Base-by-base conservation (phyloP, 2,113 vertebrate species). In the Dendropsophus ebraccatus region DNA sequence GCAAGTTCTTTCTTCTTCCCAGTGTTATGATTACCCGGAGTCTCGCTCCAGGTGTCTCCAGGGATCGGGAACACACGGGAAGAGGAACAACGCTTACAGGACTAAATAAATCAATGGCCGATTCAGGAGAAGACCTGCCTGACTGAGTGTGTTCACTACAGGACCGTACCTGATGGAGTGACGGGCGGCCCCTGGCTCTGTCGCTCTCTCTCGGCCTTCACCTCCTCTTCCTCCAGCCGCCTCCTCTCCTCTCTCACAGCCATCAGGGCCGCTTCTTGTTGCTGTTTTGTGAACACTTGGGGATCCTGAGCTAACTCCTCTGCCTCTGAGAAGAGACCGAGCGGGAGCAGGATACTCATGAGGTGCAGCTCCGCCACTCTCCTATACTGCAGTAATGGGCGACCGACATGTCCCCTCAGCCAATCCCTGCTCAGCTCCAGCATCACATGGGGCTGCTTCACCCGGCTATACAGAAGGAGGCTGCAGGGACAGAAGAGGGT, bases 381-480 rank as follows among this genome's bases (percentile, higher is more conserved):
- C 32, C 90, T 5, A 0, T 94, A 96, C 16, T 94, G 95, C 0
- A 93, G 76, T 0, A 90, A 87, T 1, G 81, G 85, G 88, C 87
- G 89, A 80, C 96, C 97, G 80, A 74, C 81, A 0, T 83, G 85
- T n/a, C 91, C 91, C 86, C 74, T 89, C 50, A 99, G 88, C 98
- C 98, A 99, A 58, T 88, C 89, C 23, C 89, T 76, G 85, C 93
- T 92, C 0, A 88, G 89, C 47, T 96, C 94, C 89, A 96, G 92
- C 91, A 98, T 90, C 75, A 87, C 89, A 41, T 90, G 94, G 1
- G 96, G 94, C 88, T 97, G 94, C 13, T 90, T 74, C 89, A 98
- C 96, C 84, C 96, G 95, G 83, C 96, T 95, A 90, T 98, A 96
- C 3, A 99, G 90, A 50, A 98, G 94, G 87, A 99, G 92, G 84